These are phyloP conservation scores for Holacanthus passer DNA, from an alignment of 2,113 vertebrate species.

Conservation along the genomic window DNA sequence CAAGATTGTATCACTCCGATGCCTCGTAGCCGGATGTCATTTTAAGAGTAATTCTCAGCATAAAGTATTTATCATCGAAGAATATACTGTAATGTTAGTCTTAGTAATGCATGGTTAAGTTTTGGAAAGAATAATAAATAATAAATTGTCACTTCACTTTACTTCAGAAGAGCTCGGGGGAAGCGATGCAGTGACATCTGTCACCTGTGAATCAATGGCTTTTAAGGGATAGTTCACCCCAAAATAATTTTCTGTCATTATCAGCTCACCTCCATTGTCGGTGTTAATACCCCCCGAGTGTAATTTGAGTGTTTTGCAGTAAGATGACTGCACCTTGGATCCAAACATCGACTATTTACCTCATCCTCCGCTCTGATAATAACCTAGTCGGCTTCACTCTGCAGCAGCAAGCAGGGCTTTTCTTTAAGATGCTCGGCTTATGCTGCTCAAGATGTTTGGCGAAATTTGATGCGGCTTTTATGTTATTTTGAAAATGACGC, in stretches of 20 bases:
- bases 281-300: background rate
- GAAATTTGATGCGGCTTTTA: constrained; percentile 24
- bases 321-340: constrained; percentile 1
- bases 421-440: constrained; percentile 23
- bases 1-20: background rate
- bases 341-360: constrained; percentile 4
- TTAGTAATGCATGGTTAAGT: constrained; percentile 15
- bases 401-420: constrained; percentile 12
- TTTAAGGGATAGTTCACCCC: constrained; percentile 20
- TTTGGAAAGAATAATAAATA: constrained; percentile 35
- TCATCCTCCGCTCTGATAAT: constrained; percentile 14
- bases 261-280: background rate
- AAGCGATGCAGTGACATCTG: background rate
- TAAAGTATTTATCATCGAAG: constrained; percentile 43
- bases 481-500: constrained; percentile 27
- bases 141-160: constrained; percentile 14
- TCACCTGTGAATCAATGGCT: constrained; percentile 20
- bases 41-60: constrained; percentile 32
- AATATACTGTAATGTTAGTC: constrained; percentile 9
- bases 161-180: constrained; percentile 2
- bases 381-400: background rate
- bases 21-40: constrained; percentile 1
- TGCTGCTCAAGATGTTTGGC: background rate
- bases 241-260: background rate
- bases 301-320: constrained; percentile 12